Percentiles rank a stretch among this genome's conserved stretches.
Conservation (phyloP, 2,797 vertebrate genomes). For the Morus bassanus region DNA sequence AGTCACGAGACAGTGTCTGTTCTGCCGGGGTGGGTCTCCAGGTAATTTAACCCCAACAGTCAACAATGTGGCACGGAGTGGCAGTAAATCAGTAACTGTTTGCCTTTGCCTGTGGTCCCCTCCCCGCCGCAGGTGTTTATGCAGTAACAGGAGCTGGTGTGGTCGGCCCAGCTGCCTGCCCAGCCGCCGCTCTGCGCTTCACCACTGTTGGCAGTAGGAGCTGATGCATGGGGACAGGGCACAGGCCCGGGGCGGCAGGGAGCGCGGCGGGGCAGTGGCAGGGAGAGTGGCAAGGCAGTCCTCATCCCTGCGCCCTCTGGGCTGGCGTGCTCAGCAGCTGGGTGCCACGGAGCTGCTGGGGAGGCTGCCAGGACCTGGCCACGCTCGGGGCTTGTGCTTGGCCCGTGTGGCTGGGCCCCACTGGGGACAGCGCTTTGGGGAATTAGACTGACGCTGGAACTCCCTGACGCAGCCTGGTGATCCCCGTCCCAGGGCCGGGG, state of each 20-base stretch:
- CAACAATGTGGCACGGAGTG: background rate
- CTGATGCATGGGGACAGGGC: accelerated
- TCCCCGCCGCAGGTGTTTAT: background rate
- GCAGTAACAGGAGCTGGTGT: background rate
- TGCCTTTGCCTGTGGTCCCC: slow-evolving; percentile 18
- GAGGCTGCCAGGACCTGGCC: background rate
- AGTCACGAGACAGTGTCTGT: background rate
- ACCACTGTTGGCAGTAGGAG: accelerated
- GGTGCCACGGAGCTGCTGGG: background rate
- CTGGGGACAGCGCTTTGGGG: accelerated
- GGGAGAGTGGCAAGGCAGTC: background rate
- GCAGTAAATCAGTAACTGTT: slow-evolving; percentile 59
- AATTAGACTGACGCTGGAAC: accelerated
- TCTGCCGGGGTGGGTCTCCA: background rate
- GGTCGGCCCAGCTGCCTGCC: background rate
- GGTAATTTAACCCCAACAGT: slow-evolving; percentile 51
- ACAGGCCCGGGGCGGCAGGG: background rate
- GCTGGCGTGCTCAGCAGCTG: background rate
- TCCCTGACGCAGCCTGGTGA: background rate
- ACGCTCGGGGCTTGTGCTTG: accelerated
- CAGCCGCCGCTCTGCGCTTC: accelerated
- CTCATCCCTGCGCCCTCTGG: accelerated
- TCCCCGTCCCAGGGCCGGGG: accelerated
- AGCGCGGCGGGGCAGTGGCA: background rate
- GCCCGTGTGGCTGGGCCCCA: accelerated